A percentile compares a stretch with the other conserved stretches of the same genome.
Conservation (phyloP, 2,888 invertebrate species). For the Sesia apiformis region DNA sequence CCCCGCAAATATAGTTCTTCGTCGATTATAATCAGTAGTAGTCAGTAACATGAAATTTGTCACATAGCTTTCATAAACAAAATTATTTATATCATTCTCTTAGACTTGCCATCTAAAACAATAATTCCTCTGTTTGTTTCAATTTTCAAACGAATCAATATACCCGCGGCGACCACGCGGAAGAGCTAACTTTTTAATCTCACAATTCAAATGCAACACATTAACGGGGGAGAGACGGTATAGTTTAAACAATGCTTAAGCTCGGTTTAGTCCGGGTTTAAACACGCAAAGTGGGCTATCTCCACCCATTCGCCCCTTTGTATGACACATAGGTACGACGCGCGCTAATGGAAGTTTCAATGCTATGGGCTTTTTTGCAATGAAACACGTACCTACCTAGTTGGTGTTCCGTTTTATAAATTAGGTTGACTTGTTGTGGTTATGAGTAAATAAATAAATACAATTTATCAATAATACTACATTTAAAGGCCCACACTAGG, state of each 20-base stretch:
- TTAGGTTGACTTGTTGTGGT: too few relatives aligned
- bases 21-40: too few relatives aligned
- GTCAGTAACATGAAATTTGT: too few relatives aligned
- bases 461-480: too few relatives aligned
- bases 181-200: constrained; percentile 20
- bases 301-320: constrained; percentile 10
- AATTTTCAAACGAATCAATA: neutral
- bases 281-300: constrained; percentile 17
- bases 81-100: too few relatives aligned
- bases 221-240: constrained; percentile 11
- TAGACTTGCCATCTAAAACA: neutral
- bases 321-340: neutral
- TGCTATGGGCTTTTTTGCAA: neutral
- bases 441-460: too few relatives aligned
- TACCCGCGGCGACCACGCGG: constrained; percentile 3
- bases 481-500: too few relatives aligned
- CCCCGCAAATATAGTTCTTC: too few relatives aligned
- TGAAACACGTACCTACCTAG: neutral
- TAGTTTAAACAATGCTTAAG: constrained; percentile 10
- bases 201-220: constrained; percentile 16
- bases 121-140: neutral
- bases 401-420: too few relatives aligned
- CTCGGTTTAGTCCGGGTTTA: constrained; percentile 14
- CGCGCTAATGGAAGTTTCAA: constrained; percentile 15
- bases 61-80: too few relatives aligned